A percentile compares a stretch with the other conserved stretches of the same genome.
These are phyloP conservation scores for Disparrhopalites patrizii DNA, from an alignment of 2,888 invertebrate genomes.

Conservation along the genomic window DNA sequence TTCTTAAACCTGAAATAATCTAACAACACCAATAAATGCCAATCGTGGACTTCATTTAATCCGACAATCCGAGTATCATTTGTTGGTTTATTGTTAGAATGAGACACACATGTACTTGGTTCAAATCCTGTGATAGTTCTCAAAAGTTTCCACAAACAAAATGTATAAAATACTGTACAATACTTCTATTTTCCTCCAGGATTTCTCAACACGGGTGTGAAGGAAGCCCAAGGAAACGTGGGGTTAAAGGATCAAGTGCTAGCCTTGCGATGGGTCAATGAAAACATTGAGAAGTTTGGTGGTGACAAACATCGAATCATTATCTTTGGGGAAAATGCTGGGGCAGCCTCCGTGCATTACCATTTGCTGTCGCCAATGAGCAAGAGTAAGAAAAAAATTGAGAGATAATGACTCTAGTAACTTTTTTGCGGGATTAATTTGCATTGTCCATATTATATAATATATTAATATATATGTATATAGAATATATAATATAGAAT, in stretches of 20 bases:
- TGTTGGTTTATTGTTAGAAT: no score
- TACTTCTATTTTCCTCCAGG: no score
- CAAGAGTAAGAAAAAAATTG: conserved; percentile 26
- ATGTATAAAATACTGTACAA: not conserved
- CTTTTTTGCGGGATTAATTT: not conserved
- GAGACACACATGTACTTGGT: no score
- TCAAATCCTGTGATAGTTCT: no score
- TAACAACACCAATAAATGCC: no score
- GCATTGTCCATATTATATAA: not conserved
- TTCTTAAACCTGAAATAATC: no score
- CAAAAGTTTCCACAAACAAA: no score
- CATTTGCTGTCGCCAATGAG: conserved; percentile 42
- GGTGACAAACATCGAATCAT: conserved; percentile 34
- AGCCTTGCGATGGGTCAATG: conserved; percentile 43
- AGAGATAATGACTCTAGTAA: not conserved
- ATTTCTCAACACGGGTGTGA: conserved; percentile 35
- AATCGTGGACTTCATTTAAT: no score
- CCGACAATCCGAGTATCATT: no score
- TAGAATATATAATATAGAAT: not conserved
- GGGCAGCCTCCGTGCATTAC: conserved; percentile 42
- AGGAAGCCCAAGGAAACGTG: conserved; percentile 31
- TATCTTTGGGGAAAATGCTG: conserved; percentile 41
- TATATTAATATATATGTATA: not conserved
- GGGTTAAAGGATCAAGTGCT: conserved; percentile 43
- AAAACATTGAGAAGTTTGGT: conserved; percentile 39